Evolutionary conservation across 2,797 vertebrate genomes (phyloP).

Genomic region (Euthynnus affinis): DNA sequence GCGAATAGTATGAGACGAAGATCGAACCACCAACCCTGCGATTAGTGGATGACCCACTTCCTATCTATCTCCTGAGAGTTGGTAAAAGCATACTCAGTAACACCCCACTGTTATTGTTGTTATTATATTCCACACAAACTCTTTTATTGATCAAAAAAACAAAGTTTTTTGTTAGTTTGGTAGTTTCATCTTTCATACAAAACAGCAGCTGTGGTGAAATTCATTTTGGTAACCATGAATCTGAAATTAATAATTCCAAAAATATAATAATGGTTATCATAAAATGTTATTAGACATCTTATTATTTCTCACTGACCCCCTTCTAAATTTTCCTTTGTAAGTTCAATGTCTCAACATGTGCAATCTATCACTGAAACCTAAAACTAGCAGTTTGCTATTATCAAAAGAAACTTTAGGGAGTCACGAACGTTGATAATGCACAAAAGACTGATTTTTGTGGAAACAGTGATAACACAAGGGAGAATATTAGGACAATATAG

Average conservation of each 20-base stretch:
- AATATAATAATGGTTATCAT: not conserved
- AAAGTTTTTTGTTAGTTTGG: no score
- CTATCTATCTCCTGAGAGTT: no score
- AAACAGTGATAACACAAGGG: constrained; percentile 30
- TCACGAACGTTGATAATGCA: constrained; percentile 35
- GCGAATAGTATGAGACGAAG: no score
- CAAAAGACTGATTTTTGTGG: constrained; percentile 27
- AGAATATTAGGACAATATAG: constrained; percentile 46
- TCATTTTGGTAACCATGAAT: not conserved
- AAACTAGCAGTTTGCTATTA: constrained; percentile 10
- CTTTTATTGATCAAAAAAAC: no score
- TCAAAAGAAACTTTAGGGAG: constrained; percentile 17
- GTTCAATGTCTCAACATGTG: not conserved
- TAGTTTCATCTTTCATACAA: not conserved
- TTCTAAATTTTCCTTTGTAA: not conserved
- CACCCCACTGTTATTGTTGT: no score
- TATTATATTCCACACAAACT: no score
- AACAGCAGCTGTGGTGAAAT: not conserved
- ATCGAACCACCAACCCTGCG: no score
- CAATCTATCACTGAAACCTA: constrained; percentile 5
- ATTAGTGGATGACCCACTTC: no score
- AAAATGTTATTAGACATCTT: not conserved
- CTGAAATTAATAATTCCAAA: not conserved
- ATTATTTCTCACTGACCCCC: not conserved
- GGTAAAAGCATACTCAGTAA: no score